Conservation (phyloP, 2,797 vertebrate species). For the Pteropus rufus region DNA sequence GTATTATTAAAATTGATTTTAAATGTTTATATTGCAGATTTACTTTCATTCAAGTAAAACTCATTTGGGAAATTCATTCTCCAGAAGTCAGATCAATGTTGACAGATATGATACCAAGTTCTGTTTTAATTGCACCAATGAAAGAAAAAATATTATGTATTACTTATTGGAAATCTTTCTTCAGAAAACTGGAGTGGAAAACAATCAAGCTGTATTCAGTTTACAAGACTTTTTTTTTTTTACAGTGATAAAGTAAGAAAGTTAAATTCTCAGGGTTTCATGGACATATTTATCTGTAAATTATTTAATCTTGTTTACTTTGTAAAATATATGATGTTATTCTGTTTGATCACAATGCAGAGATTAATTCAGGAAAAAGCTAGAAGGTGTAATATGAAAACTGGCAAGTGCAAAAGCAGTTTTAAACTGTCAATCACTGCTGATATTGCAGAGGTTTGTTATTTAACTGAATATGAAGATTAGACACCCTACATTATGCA, state of each 20-base stretch:
- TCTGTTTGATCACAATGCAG: conserved; percentile 67
- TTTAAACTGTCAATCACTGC: conserved; percentile 70
- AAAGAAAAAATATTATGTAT: conserved; percentile 76
- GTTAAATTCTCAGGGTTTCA: conserved; percentile 64
- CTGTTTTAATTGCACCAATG: conserved; percentile 73
- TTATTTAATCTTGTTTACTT: conserved; percentile 32
- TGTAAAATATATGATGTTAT: conserved; percentile 58
- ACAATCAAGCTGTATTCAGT: conserved; percentile 67
- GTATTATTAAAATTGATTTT: conserved; percentile 79
- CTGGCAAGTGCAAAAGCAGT: conserved; percentile 71
- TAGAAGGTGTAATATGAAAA: conserved; percentile 72
- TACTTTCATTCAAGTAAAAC: conserved; percentile 75
- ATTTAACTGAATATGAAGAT: conserved; percentile 76
- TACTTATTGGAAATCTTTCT: conserved; percentile 76
- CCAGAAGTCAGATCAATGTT: conserved; percentile 74
- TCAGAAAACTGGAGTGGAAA: conserved; percentile 77
- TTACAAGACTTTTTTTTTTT: conserved; percentile 47
- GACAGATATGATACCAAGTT: conserved; percentile 71
- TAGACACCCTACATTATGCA: conserved; percentile 70
- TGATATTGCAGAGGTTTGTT: conserved; percentile 73
- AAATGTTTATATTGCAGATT: conserved; percentile 70
- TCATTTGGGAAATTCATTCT: conserved; percentile 77
- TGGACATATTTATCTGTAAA: conserved; percentile 67
- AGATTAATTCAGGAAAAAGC: conserved; percentile 75
- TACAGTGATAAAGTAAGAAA: conserved; percentile 65